These are phyloP conservation scores for Mythimna vitellina DNA, from an alignment of 2,888 invertebrate species.

Conservation along the genomic window DNA sequence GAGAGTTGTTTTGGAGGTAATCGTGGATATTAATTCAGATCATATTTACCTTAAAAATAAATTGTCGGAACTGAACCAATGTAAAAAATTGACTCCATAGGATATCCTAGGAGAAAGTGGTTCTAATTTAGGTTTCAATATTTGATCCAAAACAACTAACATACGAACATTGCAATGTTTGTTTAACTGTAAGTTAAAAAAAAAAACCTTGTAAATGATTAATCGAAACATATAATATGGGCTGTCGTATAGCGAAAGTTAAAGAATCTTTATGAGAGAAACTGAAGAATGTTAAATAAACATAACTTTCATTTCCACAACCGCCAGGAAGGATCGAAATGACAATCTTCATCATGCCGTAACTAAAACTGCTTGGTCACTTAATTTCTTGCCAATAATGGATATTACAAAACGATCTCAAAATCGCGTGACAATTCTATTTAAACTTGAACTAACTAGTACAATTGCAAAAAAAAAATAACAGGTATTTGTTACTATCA, in stretches of 20 bases:
- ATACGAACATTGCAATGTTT: too few relatives aligned
- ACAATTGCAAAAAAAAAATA: conserved; percentile 5
- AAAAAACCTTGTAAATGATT: not conserved
- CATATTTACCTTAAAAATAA: too few relatives aligned
- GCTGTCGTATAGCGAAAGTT: conserved; percentile 6
- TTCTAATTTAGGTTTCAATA: too few relatives aligned
- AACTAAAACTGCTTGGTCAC: not conserved
- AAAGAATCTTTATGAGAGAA: conserved; percentile 18
- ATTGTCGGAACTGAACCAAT: too few relatives aligned
- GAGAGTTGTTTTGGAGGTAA: too few relatives aligned
- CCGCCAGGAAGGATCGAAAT: not conserved
- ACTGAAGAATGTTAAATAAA: conserved; percentile 7
- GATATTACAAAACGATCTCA: not conserved
- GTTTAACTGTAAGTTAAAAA: not conserved
- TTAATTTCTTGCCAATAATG: conserved; percentile 5
- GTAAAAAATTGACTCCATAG: too few relatives aligned
- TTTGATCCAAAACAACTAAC: too few relatives aligned
- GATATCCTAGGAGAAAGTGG: too few relatives aligned
- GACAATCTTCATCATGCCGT: not conserved
- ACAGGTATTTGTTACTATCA: not conserved
- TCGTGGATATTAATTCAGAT: too few relatives aligned
- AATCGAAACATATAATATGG: not conserved
- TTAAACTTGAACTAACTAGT: conserved; percentile 28
- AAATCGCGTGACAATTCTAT: conserved; percentile 34
- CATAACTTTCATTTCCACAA: conserved; percentile 2